phyloP scores from a whole-genome alignment of 2,113 vertebrate genomes.

The Lasiurus borealis region DNA sequence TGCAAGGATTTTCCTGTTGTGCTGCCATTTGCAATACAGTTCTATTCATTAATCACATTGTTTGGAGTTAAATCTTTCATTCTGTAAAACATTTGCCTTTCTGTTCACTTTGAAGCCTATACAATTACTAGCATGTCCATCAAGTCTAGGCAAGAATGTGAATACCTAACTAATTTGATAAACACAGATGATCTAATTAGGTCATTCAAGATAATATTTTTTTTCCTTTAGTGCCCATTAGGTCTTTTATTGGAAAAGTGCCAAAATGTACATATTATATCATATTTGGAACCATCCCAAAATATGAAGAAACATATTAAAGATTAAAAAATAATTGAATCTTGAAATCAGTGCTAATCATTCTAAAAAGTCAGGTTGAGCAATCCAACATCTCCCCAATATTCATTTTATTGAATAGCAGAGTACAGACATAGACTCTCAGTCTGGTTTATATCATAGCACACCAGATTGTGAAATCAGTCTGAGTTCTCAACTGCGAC shows the following conservation, averaged over 20 bases:
- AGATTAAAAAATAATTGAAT: conserved; percentile 11
- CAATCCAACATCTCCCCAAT: background rate
- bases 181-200: background rate
- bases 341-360: background rate
- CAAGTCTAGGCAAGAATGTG: background rate
- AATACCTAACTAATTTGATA: conserved; percentile 42
- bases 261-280: background rate
- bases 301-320: background rate
- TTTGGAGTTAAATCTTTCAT: conserved; percentile 45
- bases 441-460: background rate
- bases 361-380: background rate
- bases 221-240: conserved; percentile 40
- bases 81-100: conserved; percentile 2
- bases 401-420: background rate
- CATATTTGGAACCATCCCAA: background rate
- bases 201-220: conserved; percentile 7
- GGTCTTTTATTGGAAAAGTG: background rate
- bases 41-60: conserved; percentile 55
- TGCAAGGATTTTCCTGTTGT: conserved; percentile 57
- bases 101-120: background rate
- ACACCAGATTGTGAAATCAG: background rate
- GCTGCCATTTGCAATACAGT: conserved; percentile 18
- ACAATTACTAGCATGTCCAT: background rate
- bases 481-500: background rate
- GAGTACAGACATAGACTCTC: background rate